phyloP scores from a whole-genome alignment of 2,888 invertebrate genomes.

The Monochamus alternatus region DNA sequence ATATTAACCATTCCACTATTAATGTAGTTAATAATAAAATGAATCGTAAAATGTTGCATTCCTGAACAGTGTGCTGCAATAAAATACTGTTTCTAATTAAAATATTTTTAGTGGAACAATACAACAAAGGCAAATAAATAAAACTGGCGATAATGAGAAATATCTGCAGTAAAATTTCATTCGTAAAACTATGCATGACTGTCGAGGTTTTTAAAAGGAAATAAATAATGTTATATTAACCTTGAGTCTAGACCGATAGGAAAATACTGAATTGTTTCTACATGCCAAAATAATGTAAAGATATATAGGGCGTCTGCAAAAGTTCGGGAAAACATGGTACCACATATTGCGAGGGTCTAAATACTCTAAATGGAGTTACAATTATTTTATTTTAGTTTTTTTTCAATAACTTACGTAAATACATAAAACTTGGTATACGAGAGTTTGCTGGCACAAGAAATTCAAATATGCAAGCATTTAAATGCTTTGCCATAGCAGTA shows the following conservation, averaged over 20 bases:
- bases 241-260: conserved; percentile 12
- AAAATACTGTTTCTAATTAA: conserved; percentile 22
- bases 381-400: no score
- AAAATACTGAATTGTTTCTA: background rate
- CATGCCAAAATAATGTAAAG: no score
- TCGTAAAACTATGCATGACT: conserved; percentile 21
- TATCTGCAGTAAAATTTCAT: conserved; percentile 18
- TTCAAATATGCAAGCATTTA: no score
- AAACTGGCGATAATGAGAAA: conserved; percentile 12
- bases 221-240: conserved; percentile 5
- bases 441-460: no score
- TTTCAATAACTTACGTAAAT: no score
- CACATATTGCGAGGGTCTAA: no score
- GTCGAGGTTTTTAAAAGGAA: conserved; percentile 24
- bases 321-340: background rate
- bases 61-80: background rate
- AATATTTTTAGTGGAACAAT: conserved; percentile 18
- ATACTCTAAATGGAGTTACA: no score
- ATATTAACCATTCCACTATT: no score
- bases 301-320: background rate
- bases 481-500: no score
- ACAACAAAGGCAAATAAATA: conserved; percentile 32
- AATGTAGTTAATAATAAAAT: background rate
- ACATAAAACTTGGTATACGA: no score
- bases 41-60: conserved; percentile 23